Percentiles rank a stretch among this genome's conserved stretches.
These are phyloP conservation scores for Bombyx huttoni DNA, from an alignment of 2,888 invertebrate genomes.

Conservation along the genomic window DNA sequence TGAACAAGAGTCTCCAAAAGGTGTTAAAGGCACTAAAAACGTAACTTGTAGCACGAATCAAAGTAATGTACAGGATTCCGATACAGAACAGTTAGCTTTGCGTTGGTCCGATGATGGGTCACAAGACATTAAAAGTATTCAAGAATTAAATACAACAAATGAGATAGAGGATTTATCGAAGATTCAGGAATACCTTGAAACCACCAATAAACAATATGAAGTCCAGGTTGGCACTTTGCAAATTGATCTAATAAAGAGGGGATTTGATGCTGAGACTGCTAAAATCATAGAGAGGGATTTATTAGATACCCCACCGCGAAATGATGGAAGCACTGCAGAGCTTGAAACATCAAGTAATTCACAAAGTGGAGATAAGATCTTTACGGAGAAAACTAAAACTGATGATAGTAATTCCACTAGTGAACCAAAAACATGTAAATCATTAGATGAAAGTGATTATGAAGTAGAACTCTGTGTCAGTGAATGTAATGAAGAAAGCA, in stretches of 20 bases:
- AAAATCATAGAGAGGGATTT: slow-evolving; percentile 60
- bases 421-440: slow-evolving; percentile 26
- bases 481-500: slow-evolving; percentile 41
- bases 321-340: slow-evolving; percentile 8
- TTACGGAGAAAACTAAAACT: slow-evolving; percentile 11
- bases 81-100: slow-evolving; percentile 39
- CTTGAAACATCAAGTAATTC: background rate
- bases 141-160: slow-evolving; percentile 11
- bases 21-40: slow-evolving; percentile 10
- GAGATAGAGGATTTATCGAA: slow-evolving; percentile 50
- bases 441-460: slow-evolving; percentile 23
- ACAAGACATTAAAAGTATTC: slow-evolving; percentile 35
- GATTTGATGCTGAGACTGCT: slow-evolving; percentile 58
- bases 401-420: slow-evolving; percentile 12
- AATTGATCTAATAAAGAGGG: slow-evolving; percentile 48
- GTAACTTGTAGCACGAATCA: slow-evolving; percentile 11
- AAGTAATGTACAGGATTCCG: slow-evolving; percentile 32
- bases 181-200: slow-evolving; percentile 53
- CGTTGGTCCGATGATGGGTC: slow-evolving; percentile 59
- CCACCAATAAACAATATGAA: slow-evolving; percentile 14
- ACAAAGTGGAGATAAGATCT: slow-evolving; percentile 8
- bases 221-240: slow-evolving; percentile 33
- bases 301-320: slow-evolving; percentile 32
- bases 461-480: slow-evolving; percentile 42
- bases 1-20: slow-evolving; percentile 33